Percentiles rank a stretch among this genome's conserved stretches.
Evolutionary conservation across 1,140 invertebrate genomes (phyloP).

Genomic region (Eufriesea mexicana): DNA sequence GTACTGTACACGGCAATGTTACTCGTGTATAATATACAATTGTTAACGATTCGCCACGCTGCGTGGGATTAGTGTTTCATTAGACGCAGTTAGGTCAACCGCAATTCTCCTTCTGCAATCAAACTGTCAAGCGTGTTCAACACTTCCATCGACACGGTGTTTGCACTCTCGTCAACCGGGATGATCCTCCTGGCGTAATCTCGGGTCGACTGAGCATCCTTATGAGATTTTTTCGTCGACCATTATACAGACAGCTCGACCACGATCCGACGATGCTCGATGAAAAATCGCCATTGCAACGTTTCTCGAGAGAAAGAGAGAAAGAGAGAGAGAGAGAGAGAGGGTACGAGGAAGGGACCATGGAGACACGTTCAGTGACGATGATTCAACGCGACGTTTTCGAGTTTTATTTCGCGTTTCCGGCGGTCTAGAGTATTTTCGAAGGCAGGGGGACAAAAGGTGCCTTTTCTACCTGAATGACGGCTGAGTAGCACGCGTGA

Average conservation of each 20-base stretch:
- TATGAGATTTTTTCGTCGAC: neutral
- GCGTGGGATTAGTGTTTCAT: neutral
- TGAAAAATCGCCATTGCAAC: too few relatives aligned
- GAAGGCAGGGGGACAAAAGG: neutral
- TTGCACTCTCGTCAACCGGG: neutral
- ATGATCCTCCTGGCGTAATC: neutral
- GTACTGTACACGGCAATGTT: too few relatives aligned
- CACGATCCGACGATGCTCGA: neutral
- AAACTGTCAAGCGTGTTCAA: neutral
- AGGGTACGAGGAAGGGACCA: neutral
- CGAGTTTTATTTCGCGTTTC: neutral
- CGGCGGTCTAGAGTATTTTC: neutral
- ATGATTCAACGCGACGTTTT: neutral
- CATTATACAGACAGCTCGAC: neutral
- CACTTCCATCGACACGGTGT: constrained; percentile 1
- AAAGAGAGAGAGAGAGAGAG: too few relatives aligned
- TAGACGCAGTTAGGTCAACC: neutral
- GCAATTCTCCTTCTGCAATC: neutral
- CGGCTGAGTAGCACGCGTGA: constrained; percentile 14
- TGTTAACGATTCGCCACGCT: neutral
- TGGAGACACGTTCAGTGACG: neutral
- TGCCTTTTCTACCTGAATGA: constrained; percentile 5
- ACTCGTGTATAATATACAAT: neutral
- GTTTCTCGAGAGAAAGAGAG: too few relatives aligned
- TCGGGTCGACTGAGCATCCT: neutral